Evolutionary conservation across 2,113 vertebrate species (phyloP).

Genomic region (Acanthisitta chloris): DNA sequence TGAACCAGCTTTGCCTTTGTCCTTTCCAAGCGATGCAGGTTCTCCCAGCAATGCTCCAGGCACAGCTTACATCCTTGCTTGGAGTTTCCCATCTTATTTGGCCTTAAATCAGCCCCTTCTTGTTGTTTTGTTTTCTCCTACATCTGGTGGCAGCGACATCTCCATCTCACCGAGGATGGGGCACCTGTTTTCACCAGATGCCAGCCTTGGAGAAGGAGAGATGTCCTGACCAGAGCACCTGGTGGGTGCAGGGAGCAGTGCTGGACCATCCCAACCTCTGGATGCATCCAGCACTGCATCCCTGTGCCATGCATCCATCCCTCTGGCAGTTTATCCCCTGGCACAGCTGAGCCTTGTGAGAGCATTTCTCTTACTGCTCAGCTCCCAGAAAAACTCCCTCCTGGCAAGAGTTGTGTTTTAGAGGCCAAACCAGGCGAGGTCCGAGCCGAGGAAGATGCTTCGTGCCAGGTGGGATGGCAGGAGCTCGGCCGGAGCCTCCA

Average conservation of each 20-base stretch:
- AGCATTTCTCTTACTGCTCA: rapidly evolving
- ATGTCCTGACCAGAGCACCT: rapidly evolving
- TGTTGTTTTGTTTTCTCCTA: background rate
- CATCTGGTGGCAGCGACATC: background rate
- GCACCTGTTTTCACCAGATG: rapidly evolving
- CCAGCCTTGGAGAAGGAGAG: rapidly evolving
- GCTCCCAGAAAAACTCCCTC: background rate
- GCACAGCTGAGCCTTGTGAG: background rate
- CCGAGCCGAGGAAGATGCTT: background rate
- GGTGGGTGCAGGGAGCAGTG: rapidly evolving
- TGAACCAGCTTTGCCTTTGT: background rate
- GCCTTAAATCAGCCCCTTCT: background rate
- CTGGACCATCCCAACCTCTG: background rate
- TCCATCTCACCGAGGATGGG: background rate
- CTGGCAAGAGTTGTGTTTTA: rapidly evolving
- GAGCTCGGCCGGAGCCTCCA: constrained; percentile 40
- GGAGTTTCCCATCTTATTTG: background rate
- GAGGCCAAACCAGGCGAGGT: background rate
- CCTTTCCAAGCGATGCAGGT: background rate
- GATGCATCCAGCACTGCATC: rapidly evolving
- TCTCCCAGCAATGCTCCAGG: background rate
- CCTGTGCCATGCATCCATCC: rapidly evolving
- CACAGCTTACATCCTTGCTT: background rate
- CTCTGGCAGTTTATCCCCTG: background rate
- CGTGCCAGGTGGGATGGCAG: background rate